Base-by-base conservation (phyloP, 2,113 vertebrate species). In the Pogonocichla stellata region DNA sequence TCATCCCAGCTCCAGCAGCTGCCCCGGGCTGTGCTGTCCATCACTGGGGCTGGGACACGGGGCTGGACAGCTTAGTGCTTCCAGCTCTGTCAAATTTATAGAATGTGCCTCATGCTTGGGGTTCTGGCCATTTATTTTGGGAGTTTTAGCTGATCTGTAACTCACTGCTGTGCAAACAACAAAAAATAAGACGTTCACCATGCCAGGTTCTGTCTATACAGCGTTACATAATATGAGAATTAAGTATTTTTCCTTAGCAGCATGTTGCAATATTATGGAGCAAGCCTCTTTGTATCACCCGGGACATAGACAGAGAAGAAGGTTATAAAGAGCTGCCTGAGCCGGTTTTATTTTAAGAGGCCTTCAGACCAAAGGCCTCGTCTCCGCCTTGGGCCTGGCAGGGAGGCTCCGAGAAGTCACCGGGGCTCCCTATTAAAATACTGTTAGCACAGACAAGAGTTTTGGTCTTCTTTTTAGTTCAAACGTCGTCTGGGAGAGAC, bases 401-500 rank as follows among this genome's bases (percentile, higher is more conserved):
- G 95, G 90, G 92, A 72, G 83, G 92, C 95, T 94, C 18, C 45
- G 31, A 90, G 95, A 87, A 96, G 93, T 74, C 92, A 86, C 86
- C 19, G 33, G 12, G 79, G 90, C 92, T 95, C 92, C 88, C 93
- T 7, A 93, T 92, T 95, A 96, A 95, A 95, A 95, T 78, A 90
- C 88, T 79, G 74, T 90, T 89, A 87, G 89, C 88, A 40, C 90
- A 86, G 15, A 50, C 4, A 1, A 88, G 95, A 90, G 79, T 51
- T 82, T 92, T 96, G 48, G 14, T 66, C 82, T 57, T 65, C 84
- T 94, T 93, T 95, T 86, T 87, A 96, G 88, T 96, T 97, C 95
- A 96, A 97, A 98, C 92, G 95, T 97, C 42, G 91, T 96, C 97
- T 92, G 94, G 97, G 97, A 96, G 95, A 96, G 97, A 97, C 94